phyloP scores from a whole-genome alignment of 2,797 vertebrate genomes.

The Buphagus erythrorhynchus region DNA sequence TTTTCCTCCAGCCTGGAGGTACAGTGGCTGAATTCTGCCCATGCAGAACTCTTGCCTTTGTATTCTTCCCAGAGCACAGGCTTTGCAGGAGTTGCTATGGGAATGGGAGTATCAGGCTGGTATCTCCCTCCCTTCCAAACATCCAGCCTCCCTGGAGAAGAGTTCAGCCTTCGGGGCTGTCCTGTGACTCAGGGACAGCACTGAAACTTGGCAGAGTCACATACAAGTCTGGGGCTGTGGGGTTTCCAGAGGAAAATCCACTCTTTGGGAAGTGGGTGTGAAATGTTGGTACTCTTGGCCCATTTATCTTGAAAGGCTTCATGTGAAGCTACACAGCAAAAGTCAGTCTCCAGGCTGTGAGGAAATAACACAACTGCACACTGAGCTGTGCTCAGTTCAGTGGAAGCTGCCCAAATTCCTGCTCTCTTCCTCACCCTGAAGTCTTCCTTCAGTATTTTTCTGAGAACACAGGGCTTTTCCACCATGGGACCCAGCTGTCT shows the following conservation, averaged over 20 bases:
- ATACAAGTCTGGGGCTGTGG: not conserved
- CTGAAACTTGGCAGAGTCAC: not conserved
- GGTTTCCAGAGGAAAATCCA: not conserved
- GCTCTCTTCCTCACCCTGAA: not conserved
- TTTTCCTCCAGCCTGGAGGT: not conserved
- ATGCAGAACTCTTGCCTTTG: not conserved
- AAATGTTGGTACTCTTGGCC: not conserved
- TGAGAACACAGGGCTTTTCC: not conserved
- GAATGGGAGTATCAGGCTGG: accelerated
- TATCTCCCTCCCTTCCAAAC: not conserved
- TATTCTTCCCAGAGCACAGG: not conserved
- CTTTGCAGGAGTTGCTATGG: not conserved
- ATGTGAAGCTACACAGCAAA: not conserved
- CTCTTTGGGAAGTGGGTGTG: not conserved
- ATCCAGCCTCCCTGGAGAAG: not conserved
- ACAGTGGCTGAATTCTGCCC: not conserved
- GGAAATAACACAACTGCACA: not conserved
- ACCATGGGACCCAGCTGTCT: not conserved
- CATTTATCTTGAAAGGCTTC: not conserved
- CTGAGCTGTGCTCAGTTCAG: not conserved
- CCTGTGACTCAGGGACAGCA: not conserved
- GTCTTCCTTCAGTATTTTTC: not conserved
- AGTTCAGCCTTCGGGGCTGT: not conserved
- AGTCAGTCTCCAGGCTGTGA: not conserved
- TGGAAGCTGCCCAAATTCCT: not conserved